Base-by-base conservation (phyloP, 2,888 invertebrate species). In the Caenorhabditis zanzibari region DNA sequence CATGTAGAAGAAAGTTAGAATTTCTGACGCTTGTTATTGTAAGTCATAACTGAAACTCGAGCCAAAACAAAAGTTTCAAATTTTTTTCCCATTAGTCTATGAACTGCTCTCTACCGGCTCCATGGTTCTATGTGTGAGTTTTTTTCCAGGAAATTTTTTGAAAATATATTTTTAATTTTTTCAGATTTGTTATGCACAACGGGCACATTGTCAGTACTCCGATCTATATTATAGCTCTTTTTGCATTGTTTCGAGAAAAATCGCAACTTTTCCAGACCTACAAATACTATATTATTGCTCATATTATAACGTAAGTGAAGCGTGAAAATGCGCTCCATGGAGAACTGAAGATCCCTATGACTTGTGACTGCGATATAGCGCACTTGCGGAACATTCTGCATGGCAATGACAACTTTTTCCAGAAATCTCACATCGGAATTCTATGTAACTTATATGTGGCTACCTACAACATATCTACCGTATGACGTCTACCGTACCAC, bases 401-500 rank as follows among this genome's bases (percentile, higher is more conserved):
- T 58, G 4, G 4, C 26, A 54, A 26, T 7, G 32, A 32, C 7
- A 6, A 6, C 7, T 35, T 61, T 41, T 41, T 64, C 32, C 68
- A 76, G 76, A 35, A 76, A 76, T 59, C 7, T 76, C 0, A 35
- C 32, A 16, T 76, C 68, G 0, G 76, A 76, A 26, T n/a, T 52
- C 7, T 76, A 76, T 26, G 68, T 76, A 1, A 49, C 76, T 1
- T 59, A 68, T 19, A 19, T 66, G 32, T 64, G 64, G 75, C 56
- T 75, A 0, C 75, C 75, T 9, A 35, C 58, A 26, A 75, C 75
- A 0, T 59, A 76, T 35, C 59, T 76, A 26, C 76, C 76, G n/a
- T 32, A 58, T 35, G 68, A 66, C 6, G n/a, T 76, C 3, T 38
- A 68, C 12, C 58, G 59, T 2, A 59, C 28, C 6, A 68, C 76